Evolutionary conservation across 2,797 vertebrate genomes (phyloP).

Genomic region (Cichlasoma orientale): DNA sequence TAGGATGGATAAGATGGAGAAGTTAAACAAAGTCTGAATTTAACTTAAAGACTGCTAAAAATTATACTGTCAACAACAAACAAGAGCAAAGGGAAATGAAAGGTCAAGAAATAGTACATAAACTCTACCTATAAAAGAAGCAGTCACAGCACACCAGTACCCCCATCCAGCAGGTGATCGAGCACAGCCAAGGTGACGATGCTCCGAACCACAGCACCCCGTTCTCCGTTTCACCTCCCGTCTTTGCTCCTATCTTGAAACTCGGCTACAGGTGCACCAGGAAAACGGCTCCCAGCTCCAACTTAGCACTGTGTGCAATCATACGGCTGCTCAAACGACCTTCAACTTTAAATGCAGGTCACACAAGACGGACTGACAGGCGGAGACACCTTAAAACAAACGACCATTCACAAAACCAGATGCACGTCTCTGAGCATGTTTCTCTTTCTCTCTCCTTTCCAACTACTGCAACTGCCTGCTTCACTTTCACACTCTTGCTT

Average conservation of each 20-base stretch:
- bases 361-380: background rate
- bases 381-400: constrained; percentile 8
- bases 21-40: constrained; percentile 11
- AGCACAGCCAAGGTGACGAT: constrained; percentile 48
- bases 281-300: constrained; percentile 39
- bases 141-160: constrained; percentile 87
- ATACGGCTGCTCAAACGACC: constrained; percentile 1
- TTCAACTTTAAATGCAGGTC: constrained; percentile 12
- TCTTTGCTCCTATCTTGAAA: constrained; percentile 30
- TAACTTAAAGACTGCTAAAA: background rate
- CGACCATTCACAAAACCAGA: constrained; percentile 55
- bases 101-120: background rate
- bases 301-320: constrained; percentile 39
- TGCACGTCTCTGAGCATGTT: constrained; percentile 48
- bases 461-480: constrained; percentile 69
- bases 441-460: constrained; percentile 55
- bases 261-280: constrained; percentile 72
- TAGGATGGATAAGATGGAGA: background rate
- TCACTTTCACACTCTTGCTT: constrained; percentile 65
- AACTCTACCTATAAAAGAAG: constrained; percentile 87
- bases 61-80: background rate
- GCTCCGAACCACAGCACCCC: constrained; percentile 40
- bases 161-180: constrained; percentile 78
- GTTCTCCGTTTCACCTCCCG: constrained; percentile 29
- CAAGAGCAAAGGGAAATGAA: constrained; percentile 2